A percentile compares a stretch with the other conserved stretches of the same genome.
phyloP scores from a whole-genome alignment of 2,113 vertebrate genomes.

The human (Homo sapiens) region DNA sequence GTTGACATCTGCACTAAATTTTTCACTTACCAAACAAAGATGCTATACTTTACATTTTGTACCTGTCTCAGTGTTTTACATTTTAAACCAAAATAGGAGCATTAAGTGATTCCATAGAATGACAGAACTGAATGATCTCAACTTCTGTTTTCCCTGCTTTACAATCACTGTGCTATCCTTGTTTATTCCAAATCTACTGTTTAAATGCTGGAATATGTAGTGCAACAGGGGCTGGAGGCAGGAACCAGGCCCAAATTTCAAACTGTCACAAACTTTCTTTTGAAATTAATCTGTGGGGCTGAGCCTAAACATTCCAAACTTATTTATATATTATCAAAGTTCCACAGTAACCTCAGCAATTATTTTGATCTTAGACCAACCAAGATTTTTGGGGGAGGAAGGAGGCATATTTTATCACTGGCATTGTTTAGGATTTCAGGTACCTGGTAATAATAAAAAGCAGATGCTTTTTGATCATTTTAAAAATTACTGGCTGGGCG shows the following conservation, averaged over 20 bases:
- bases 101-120: neutral
- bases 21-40: neutral
- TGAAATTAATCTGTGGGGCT: neutral
- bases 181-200: neutral
- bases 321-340: neutral
- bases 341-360: neutral
- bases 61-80: neutral
- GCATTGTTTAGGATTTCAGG: neutral
- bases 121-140: neutral
- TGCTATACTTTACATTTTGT: neutral
- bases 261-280: neutral
- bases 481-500: neutral
- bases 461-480: neutral
- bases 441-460: neutral
- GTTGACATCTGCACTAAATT: neutral
- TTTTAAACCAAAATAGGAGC: neutral
- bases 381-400: neutral
- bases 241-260: rapidly evolving
- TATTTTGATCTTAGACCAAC: neutral
- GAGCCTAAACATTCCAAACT: neutral
- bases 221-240: neutral
- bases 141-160: neutral
- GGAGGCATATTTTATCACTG: neutral
- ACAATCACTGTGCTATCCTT: neutral
- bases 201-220: neutral